phyloP scores from a whole-genome alignment of 92 coral and sea anemone species.

The Scolanthus callimorphus region DNA sequence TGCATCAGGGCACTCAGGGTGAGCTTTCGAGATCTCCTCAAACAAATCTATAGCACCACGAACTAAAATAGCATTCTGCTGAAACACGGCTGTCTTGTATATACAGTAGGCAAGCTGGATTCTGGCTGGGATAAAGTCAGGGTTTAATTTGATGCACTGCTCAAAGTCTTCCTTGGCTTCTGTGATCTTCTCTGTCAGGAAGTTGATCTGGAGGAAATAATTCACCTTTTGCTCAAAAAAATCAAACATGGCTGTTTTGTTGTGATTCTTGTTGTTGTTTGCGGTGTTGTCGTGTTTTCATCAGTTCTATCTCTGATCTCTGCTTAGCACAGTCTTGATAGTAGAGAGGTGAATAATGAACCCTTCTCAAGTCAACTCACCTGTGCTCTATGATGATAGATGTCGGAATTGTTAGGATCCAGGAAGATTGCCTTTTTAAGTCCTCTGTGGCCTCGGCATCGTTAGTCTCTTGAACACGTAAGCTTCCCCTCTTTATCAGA shows the following conservation, averaged over 20 bases:
- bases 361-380: no score
- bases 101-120: slow-evolving; percentile 91
- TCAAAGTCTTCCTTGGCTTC: slow-evolving; percentile 94
- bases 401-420: slow-evolving; percentile 86
- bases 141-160: slow-evolving; percentile 73
- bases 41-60: slow-evolving; percentile 86
- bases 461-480: slow-evolving; percentile 59
- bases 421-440: slow-evolving; percentile 73
- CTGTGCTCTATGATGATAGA: slow-evolving; percentile 96
- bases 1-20: slow-evolving; percentile 85
- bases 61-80: slow-evolving; percentile 78
- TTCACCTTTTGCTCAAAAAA: no score
- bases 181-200: slow-evolving; percentile 77
- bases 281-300: no score
- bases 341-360: no score
- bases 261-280: no score
- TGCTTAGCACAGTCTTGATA: no score
- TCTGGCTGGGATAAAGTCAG: slow-evolving; percentile 83
- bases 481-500: slow-evolving; percentile 83
- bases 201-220: slow-evolving; percentile 66
- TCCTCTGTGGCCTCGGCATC: slow-evolving; percentile 55
- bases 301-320: no score
- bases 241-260: no score
- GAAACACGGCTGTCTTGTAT: slow-evolving; percentile 85
- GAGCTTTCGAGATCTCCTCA: slow-evolving; percentile 56